Evolutionary conservation across 2,888 invertebrate species (phyloP).

Genomic region (Salticus scenicus): DNA sequence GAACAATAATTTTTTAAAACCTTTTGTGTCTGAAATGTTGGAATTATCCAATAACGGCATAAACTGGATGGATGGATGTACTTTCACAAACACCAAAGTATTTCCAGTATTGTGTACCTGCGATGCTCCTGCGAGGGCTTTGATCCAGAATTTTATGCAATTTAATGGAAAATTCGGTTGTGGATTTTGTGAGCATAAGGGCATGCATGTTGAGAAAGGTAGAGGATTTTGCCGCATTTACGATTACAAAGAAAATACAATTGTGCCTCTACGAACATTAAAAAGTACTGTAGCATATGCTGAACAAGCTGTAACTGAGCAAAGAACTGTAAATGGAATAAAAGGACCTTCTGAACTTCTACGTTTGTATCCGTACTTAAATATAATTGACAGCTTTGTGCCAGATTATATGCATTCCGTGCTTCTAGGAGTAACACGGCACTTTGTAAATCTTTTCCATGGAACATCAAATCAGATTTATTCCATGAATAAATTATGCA

Average conservation of each 20-base stretch:
- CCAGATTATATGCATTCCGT: conserved; percentile 73
- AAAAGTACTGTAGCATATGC: neutral
- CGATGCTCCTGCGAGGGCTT: conserved; percentile 25
- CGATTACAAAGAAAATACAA: neutral
- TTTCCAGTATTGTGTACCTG: neutral
- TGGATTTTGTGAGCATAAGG: conserved; percentile 14
- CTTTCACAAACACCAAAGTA: neutral
- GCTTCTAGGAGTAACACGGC: conserved; percentile 70
- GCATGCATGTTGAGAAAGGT: neutral
- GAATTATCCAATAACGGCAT: neutral
- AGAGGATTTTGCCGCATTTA: neutral
- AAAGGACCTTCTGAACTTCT: conserved; percentile 33
- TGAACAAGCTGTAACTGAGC: neutral
- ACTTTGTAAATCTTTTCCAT: conserved; percentile 67
- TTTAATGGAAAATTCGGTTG: conserved; percentile 15
- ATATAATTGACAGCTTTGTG: conserved; percentile 70
- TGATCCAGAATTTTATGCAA: conserved; percentile 15
- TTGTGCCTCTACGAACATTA: neutral
- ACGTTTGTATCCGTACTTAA: conserved; percentile 44
- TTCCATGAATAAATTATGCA: neutral
- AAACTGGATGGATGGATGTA: neutral
- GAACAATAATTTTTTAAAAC: neutral
- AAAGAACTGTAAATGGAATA: conserved; percentile 20
- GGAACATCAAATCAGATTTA: conserved; percentile 12
- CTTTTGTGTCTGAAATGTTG: neutral